Conservation (phyloP, 2,797 vertebrate genomes). For the Uromys caudimaculatus region DNA sequence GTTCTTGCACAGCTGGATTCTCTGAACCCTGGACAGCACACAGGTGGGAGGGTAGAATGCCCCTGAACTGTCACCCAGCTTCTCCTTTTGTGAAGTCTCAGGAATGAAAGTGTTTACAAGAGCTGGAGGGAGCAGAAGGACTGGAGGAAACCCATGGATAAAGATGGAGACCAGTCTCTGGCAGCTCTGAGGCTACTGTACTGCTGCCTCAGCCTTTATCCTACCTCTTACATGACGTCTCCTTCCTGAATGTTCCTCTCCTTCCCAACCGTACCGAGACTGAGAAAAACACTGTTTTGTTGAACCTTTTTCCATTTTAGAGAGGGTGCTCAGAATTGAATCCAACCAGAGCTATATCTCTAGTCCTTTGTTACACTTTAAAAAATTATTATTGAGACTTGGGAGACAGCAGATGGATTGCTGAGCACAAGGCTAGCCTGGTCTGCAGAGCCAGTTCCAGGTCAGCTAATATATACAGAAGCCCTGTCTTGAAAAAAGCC, state of each 20-base stretch:
- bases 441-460: not conserved
- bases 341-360: not conserved
- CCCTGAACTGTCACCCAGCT: not conserved
- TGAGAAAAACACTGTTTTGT: not conserved
- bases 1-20: not conserved
- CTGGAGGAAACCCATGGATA: not conserved
- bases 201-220: not conserved
- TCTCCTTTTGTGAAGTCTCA: slow-evolving; percentile 20
- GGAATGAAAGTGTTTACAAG: slow-evolving; percentile 28
- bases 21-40: not conserved
- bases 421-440: not conserved
- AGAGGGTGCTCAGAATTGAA: not conserved
- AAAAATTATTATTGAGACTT: not conserved
- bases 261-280: slow-evolving; percentile 34
- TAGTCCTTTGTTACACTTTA: slow-evolving; percentile 20
- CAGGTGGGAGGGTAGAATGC: not conserved
- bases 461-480: not conserved
- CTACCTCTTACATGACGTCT: not conserved
- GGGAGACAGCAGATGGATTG: not conserved
- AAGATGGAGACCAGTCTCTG: not conserved
- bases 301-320: not conserved
- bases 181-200: not conserved
- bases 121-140: not conserved
- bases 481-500: not conserved
- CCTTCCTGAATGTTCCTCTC: slow-evolving; percentile 22